Evolutionary conservation across 1,140 invertebrate species (phyloP), one percentile per base, ranked within the genome.

Genomic region (Cyclargus thomasi): DNA sequence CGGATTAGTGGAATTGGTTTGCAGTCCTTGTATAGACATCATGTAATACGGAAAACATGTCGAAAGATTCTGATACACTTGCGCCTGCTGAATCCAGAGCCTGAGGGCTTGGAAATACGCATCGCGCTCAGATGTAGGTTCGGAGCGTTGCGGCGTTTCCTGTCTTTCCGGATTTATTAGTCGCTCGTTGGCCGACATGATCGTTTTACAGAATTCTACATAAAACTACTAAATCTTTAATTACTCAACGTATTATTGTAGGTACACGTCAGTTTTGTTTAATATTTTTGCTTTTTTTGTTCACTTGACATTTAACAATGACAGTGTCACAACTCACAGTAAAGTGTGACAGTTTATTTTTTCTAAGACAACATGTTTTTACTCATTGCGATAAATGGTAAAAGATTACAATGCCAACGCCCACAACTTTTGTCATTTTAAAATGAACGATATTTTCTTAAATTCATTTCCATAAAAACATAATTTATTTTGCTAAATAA

Each of bases 21-120:
- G 86, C 29, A 91, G 63, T 7, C 91, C 88, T 71, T 93, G 92
- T 64, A 92, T 91, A n/a, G 90, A 88, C 80, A 93, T 85, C 76
- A 93, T 82, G 70, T 92, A 93, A 72, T 92, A 93, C 6, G 92
- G 92, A 72, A 93, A 93, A 78, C 91, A 92, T 21, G 91, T 87
- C 63, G 87, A 91, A 7, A 92, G 71, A 64, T 91, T 92, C 70
- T 92, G 92, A 36, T 91, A 90, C 72, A 92, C 83, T 67, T 92
- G 86, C 0, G 91, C 91, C 71, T 92, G 92, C 64, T 92, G 92
- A 8, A 92, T 89, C 92, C 92, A 93, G 72, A 90, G 78, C 78
- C 84, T 75, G 29, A 92, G 75, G 8, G 86, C 82, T 21, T 90
- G 86, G 67, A 93, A 92, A 78, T 93, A 93, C n/a, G 90, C 91